Evolutionary conservation across 2,888 invertebrate genomes (phyloP).

Genomic region (Eucera pruinosa): DNA sequence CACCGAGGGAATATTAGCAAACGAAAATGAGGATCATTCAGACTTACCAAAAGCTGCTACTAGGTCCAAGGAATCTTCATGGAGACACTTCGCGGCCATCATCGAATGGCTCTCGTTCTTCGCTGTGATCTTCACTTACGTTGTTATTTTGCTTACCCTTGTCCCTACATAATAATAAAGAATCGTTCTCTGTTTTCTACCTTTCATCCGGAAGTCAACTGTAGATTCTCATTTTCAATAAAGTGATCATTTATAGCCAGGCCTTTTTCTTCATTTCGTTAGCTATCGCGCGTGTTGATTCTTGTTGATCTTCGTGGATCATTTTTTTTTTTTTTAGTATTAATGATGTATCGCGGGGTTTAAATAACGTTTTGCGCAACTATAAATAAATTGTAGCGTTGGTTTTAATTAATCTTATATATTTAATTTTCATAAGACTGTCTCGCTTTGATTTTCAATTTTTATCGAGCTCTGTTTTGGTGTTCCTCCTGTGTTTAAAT

Average conservation of each 20-base stretch:
- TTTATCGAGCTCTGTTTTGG: too few species aligned
- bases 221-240: constrained; percentile 53
- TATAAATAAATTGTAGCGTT: too few species aligned
- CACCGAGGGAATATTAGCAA: constrained; percentile 37
- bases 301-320: too few species aligned
- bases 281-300: too few species aligned
- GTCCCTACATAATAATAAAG: constrained; percentile 38
- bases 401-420: too few species aligned
- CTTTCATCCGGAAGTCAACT: constrained; percentile 11
- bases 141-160: constrained; percentile 70
- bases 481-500: too few species aligned
- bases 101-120: constrained; percentile 78
- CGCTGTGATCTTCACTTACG: constrained; percentile 69
- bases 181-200: neutral
- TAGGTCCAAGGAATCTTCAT: constrained; percentile 64
- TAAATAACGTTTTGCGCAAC: too few species aligned
- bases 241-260: constrained; percentile 28
- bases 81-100: constrained; percentile 76
- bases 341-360: too few species aligned
- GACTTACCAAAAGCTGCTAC: constrained; percentile 35
- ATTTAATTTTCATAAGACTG: too few species aligned
- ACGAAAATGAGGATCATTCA: constrained; percentile 64
- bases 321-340: too few species aligned
- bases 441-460: too few species aligned
- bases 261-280: too few species aligned